Percentiles rank a stretch among this genome's conserved stretches.
These are phyloP conservation scores for Neoitamus cyanurus DNA, from an alignment of 2,888 invertebrate genomes.

Conservation along the genomic window DNA sequence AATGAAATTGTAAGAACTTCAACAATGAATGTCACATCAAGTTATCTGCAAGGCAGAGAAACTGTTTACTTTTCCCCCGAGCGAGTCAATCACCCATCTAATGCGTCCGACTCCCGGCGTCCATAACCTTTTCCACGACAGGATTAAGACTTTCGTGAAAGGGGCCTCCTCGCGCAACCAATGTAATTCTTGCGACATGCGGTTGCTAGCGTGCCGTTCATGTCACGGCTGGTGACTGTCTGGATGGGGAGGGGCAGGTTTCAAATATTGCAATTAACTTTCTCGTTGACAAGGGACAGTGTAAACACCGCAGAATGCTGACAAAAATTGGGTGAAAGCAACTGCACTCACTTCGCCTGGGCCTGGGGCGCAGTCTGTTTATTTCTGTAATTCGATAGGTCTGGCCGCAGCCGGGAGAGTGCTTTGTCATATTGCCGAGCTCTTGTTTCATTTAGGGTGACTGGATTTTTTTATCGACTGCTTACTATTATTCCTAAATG, in stretches of 20 bases:
- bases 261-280: conserved; percentile 43
- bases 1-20: neutral
- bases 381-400: conserved; percentile 39
- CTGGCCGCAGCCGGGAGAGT: neutral
- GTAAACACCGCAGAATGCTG: conserved; percentile 27
- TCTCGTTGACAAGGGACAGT: conserved; percentile 41
- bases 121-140: neutral
- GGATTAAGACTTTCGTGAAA: conserved; percentile 7
- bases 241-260: neutral
- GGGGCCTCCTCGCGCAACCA: neutral
- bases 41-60: neutral
- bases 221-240: neutral
- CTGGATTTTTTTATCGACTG: conserved; percentile 16
- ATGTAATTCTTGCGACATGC: conserved; percentile 26
- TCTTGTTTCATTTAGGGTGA: conserved; percentile 10
- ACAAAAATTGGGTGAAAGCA: conserved; percentile 27
- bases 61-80: neutral
- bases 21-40: neutral
- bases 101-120: neutral
- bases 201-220: neutral
- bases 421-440: neutral
- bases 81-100: neutral
- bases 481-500: conserved; percentile 30
- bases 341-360: neutral
- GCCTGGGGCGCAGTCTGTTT: conserved; percentile 2